Base-by-base conservation (phyloP, 2,113 vertebrate genomes). In the Eublepharis macularius region DNA sequence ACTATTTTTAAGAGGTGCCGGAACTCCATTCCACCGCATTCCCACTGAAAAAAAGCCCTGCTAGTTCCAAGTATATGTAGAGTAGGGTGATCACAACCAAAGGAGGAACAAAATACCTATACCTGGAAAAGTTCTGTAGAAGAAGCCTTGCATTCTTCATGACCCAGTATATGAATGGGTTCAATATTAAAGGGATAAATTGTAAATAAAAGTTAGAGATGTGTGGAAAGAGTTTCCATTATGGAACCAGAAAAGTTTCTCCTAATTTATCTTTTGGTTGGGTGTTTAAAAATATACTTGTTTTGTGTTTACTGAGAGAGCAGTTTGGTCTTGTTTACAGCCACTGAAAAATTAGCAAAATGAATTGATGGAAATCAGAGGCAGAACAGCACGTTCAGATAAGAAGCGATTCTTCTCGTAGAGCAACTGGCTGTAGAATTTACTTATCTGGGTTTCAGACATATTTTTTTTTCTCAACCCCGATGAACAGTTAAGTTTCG, bases 261-360 rank as follows among this genome's bases (percentile, higher is more conserved):
- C 49, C 49, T 51, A 13, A 51, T 51, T 7, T 51, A 51, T 51
- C 49, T n/a, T n/a, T n/a, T n/a, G n/a, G n/a, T n/a, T n/a, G n/a
- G 34, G n/a, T 6, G 36, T 69, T 36, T 69, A 14, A 69, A 69
- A 69, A 16, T 4, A 17, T 36, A 24, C 17, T 36, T 43, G 19
- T 26, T 70, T 51, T 82, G 84, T 63, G 86, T 91, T 89, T 85
- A 66, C 16, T 12, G 51, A 24, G 36, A 54, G 17, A 14, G 1
- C 12, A 17, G 3, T 39, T 85, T 19, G n/a, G 19, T 39, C 39
- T 81, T 68, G 74, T 60, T 43, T 73, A 54, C 29, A 10, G 5
- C 4, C 45, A 43, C 73, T 73, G 45, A 88, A 90, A 92, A 77
- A 34, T 43, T 72, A 72, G 21, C 69, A 39, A 72, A 83, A 19